These are phyloP conservation scores for Verasper variegatus DNA, from an alignment of 2,113 vertebrate genomes.

Conservation along the genomic window DNA sequence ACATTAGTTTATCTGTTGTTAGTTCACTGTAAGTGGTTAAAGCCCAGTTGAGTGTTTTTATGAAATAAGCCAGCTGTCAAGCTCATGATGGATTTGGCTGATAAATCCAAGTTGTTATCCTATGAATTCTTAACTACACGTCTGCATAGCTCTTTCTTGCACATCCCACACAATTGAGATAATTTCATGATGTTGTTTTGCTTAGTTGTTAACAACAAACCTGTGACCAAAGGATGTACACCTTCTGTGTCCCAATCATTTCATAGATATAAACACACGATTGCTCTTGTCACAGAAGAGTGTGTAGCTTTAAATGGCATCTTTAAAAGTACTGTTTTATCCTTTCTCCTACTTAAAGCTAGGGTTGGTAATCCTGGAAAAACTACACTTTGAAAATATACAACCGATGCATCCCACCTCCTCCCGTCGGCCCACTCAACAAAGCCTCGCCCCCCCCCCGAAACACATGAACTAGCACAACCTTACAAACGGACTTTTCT, in stretches of 20 bases:
- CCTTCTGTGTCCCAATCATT: slow-evolving; percentile 39
- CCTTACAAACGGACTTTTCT: too few relatives aligned
- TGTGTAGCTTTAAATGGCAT: background rate
- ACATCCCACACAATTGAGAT: slow-evolving; percentile 49
- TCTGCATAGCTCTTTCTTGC: slow-evolving; percentile 31
- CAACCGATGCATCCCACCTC: too few relatives aligned
- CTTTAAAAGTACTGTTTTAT: background rate
- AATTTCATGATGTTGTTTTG: slow-evolving; percentile 15
- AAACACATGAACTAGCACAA: too few relatives aligned
- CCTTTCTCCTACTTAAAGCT: background rate
- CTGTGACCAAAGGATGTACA: slow-evolving; percentile 60
- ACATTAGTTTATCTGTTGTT: background rate
- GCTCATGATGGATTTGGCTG: background rate
- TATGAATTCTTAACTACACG: background rate
- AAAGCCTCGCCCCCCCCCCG: too few relatives aligned
- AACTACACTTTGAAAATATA: too few relatives aligned
- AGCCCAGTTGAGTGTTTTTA: background rate
- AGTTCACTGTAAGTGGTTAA: background rate
- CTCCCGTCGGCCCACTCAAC: too few relatives aligned
- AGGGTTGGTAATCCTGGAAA: too few relatives aligned
- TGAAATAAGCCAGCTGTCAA: background rate
- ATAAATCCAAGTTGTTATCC: background rate
- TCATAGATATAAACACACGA: slow-evolving; percentile 53
- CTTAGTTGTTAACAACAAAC: background rate
- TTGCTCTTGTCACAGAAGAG: background rate